These are phyloP conservation scores for Gymnosoma rotundatum DNA, from an alignment of 2,888 invertebrate species.

Conservation along the genomic window DNA sequence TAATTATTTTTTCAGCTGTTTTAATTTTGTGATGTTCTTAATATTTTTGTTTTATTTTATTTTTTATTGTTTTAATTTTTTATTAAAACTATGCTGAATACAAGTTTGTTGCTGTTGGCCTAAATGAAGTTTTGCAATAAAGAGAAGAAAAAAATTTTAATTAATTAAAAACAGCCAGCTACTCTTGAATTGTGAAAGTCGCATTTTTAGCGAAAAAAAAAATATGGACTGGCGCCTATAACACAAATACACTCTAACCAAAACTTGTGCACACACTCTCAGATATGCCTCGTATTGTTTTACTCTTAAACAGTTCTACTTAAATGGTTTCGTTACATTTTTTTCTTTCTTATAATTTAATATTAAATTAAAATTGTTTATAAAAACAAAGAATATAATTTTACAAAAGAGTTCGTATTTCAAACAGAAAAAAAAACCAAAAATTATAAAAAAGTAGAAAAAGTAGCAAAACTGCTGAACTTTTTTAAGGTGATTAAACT, in stretches of 20 bases:
- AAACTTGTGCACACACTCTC: background rate
- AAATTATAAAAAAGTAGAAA: too few relatives aligned
- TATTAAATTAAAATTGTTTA: too few relatives aligned
- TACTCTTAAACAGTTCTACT: slow-evolving; percentile 16
- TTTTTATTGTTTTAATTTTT: background rate
- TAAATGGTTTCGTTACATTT: background rate
- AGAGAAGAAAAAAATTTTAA: background rate
- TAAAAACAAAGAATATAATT: slow-evolving; percentile 12
- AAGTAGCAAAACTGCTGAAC: too few relatives aligned
- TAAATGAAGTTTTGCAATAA: slow-evolving; percentile 49
- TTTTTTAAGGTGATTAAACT: too few relatives aligned
- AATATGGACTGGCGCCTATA: slow-evolving; percentile 65
- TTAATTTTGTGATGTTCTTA: background rate
- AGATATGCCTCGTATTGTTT: slow-evolving; percentile 1
- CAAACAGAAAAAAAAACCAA: slow-evolving; percentile 26
- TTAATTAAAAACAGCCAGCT: slow-evolving; percentile 38
- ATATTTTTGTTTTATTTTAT: background rate
- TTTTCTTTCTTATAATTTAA: too few relatives aligned
- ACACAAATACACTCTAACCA: slow-evolving; percentile 6
- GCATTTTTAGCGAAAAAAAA: slow-evolving; percentile 62
- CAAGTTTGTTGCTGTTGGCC: slow-evolving; percentile 36
- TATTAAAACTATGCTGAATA: slow-evolving; percentile 18
- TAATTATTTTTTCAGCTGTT: slow-evolving; percentile 16
- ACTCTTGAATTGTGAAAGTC: slow-evolving; percentile 67
- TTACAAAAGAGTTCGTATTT: slow-evolving; percentile 53